A percentile compares a stretch with the other conserved stretches of the same genome.
Conservation (phyloP, 2,797 vertebrate genomes). For the Chaetodon trifasciatus region DNA sequence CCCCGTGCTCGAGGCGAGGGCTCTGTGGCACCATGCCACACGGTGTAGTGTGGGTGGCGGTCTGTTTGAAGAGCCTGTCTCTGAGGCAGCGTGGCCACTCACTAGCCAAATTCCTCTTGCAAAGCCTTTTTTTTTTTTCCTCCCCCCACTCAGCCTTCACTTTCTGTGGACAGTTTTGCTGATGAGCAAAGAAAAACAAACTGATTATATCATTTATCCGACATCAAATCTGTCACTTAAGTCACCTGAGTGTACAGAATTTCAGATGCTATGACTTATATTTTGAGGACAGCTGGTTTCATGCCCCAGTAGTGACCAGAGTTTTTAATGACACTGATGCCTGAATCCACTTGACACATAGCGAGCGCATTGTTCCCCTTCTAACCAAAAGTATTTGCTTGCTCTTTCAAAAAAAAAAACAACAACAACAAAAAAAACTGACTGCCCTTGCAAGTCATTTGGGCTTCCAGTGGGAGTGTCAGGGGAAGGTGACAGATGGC, state of each 20-base stretch:
- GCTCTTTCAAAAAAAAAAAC: conserved; percentile 23
- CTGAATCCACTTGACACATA: conserved; percentile 20
- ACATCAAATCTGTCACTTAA: conserved; percentile 27
- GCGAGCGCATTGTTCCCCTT: not conserved
- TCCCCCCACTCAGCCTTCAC: conserved; percentile 7
- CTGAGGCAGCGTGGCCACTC: conserved; percentile 64
- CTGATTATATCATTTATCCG: conserved; percentile 26
- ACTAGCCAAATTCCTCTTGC: conserved; percentile 60
- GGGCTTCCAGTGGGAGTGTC: conserved; percentile 54
- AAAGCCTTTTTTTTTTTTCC: conserved; percentile 23
- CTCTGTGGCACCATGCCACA: conserved; percentile 80
- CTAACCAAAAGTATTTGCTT: conserved; percentile 38
- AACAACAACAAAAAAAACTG: conserved; percentile 14
- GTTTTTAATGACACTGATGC: conserved; percentile 25
- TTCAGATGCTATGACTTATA: conserved; percentile 35
- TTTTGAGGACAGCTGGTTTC: conserved; percentile 26
- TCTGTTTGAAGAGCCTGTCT: conserved; percentile 75
- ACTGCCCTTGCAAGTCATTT: conserved; percentile 55
- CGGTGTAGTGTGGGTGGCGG: conserved; percentile 75
- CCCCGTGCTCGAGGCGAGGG: conserved; percentile 78
- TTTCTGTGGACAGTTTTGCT: conserved; percentile 40
- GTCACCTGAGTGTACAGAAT: conserved; percentile 15
- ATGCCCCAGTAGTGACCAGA: conserved; percentile 22
- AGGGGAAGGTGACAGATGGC: conserved; percentile 76
- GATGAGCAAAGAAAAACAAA: conserved; percentile 38